Conservation (phyloP, 2,888 invertebrate genomes). For the Galeruca laticollis region DNA sequence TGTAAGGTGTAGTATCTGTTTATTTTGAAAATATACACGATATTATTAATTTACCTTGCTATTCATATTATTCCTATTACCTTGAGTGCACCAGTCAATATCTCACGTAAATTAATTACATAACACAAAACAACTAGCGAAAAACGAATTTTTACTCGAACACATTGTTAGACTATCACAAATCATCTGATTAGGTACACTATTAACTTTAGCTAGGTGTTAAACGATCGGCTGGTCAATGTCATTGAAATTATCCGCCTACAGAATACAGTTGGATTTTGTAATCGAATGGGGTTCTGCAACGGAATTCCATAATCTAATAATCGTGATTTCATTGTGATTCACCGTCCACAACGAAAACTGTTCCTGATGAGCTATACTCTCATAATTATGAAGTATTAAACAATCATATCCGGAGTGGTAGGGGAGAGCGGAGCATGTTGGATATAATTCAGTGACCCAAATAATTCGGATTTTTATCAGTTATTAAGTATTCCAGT, state of each 20-base stretch:
- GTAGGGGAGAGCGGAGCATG: constrained; percentile 34
- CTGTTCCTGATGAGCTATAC: constrained; percentile 27
- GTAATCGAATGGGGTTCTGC: constrained; percentile 9
- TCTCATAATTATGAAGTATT: constrained; percentile 35
- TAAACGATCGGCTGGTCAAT: not conserved
- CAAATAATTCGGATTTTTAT: no score
- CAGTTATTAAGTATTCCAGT: no score
- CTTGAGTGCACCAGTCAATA: not conserved
- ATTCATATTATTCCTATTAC: not conserved
- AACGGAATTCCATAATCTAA: constrained; percentile 28
- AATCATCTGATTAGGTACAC: constrained; percentile 15
- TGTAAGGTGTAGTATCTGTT: not conserved
- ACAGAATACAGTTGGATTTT: constrained; percentile 7
- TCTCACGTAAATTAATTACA: constrained; percentile 1
- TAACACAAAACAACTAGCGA: not conserved
- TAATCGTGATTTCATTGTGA: constrained; percentile 36
- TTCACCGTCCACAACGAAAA: constrained; percentile 38
- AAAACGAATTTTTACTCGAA: not conserved
- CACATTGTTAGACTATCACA: constrained; percentile 19
- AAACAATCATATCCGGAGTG: constrained; percentile 32
- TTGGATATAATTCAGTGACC: no score
- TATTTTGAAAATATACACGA: not conserved
- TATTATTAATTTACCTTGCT: not conserved
- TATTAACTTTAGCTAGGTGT: constrained; percentile 15
- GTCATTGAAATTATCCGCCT: constrained; percentile 15